Evolutionary conservation across 2,113 vertebrate species (phyloP), one percentile per base, ranked within the genome.

Genomic region (Bungarus multicinctus): DNA sequence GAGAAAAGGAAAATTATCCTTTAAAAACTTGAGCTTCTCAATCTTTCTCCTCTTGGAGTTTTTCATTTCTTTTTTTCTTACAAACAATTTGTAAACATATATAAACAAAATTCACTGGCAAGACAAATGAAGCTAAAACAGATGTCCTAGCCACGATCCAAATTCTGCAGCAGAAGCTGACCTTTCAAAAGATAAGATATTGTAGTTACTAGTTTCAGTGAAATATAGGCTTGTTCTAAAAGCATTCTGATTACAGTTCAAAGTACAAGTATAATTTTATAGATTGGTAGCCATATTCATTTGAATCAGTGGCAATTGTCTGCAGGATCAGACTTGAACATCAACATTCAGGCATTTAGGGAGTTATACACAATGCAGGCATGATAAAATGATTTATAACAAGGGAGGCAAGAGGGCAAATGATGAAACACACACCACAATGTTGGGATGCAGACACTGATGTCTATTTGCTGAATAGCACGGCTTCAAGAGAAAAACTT

Each of bases 81-180:
- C 34, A 3, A 43, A 43, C 74, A 81, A 81, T 81, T 81, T 43
- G 34, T 43, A 81, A 81, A 43, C 74, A 81, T 81, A 22, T 43
- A 81, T 20, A 81, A 43, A 95, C 92, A 90, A 39, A 89, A 85
- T 93, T 90, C 96, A 94, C 91, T 74, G 50, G 85, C 60, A 94
- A 43, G 85, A 4, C 91, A 34, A 95, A 88, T 88, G 94, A 87
- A 95, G 93, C 95, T 93, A 94, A 93, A 64, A 93, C 87, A 94
- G 85, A 90, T 93, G 93, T 91, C 85, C 58, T 10, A 89, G 3
- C 55, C 89, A 90, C 85, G 93, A 50, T 57, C 88, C 92, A 93
- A 93, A 58, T 90, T 86, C 39, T 86, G 89, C 52, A 92, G 85
- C 50, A 94, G 58, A 93, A 94, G 92, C 93, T 53, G 93, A 53